Base-by-base conservation (phyloP, 2,113 vertebrate species). In the Corythaeola cristata region DNA sequence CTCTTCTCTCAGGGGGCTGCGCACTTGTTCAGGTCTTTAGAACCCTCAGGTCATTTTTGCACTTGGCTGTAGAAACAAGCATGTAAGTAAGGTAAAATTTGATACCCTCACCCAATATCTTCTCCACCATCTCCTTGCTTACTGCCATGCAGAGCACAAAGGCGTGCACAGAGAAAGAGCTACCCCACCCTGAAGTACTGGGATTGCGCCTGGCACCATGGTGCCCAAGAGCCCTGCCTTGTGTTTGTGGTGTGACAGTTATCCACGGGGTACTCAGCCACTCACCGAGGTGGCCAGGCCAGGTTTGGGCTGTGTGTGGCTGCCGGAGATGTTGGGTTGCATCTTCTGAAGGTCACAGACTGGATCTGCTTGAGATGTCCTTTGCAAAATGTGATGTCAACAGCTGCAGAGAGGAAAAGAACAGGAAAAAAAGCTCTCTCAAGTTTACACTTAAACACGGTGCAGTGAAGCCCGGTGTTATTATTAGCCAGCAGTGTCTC, bases 401-500 rank as follows among this genome's bases (percentile, higher is more conserved):
- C 69, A 93, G 78, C 94, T 76, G 76, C 80, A 91, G 53, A 58
- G 68, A 93, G 28, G 32, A 33, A 39, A 28, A 26, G 64, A 83
- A 1, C 20, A 28, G 62, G 10, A 4, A 39, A 58, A 75, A 91
- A 92, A 63, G 23, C 52, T 33, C 74, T 88, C 45, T 85, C 2
- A 33, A 89, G 55, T 60, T 93, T 76, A 30, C 85, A 52, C 73
- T 92, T 45, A 81, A 91, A 58, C 84, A 77, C 14, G 8, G n/a
- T 73, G 76, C 81, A 78, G 88, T 63, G 11, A 72, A 93, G 77
- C 75, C 66, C 6, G 1, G 55, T 56, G 64, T 91, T 95, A 92
- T 94, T 96, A 91, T 93, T 77, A 96, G 91, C 88, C 86, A 90
- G 73, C 93, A 94, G 67, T n/a, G 83, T 93, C 95, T 91, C 5